Conservation (phyloP, 2,113 vertebrate genomes). For the Hemiprocne comata region DNA sequence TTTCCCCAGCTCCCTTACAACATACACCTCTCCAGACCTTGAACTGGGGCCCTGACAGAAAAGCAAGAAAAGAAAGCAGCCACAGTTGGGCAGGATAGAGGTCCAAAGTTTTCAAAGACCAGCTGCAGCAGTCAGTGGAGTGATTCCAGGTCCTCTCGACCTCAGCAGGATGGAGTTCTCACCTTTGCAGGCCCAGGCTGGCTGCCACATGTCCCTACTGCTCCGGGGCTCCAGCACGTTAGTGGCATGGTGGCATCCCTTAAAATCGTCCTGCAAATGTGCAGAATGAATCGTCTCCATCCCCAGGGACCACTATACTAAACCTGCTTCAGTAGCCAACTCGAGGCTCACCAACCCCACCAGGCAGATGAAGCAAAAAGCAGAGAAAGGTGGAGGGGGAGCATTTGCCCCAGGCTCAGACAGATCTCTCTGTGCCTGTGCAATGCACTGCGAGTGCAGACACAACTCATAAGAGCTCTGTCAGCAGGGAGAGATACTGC, state of each 20-base stretch:
- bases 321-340: background rate
- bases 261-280: background rate
- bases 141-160: background rate
- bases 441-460: fast-evolving
- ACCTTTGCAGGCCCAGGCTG: background rate
- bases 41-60: background rate
- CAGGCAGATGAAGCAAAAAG: background rate
- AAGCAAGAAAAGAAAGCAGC: background rate
- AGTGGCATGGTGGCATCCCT: background rate
- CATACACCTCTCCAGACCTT: background rate
- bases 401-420: fast-evolving
- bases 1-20: background rate
- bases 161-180: background rate
- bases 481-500: background rate
- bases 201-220: background rate
- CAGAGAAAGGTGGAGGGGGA: background rate
- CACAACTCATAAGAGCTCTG: background rate
- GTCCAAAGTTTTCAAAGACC: background rate
- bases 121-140: background rate
- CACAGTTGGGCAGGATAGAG: background rate
- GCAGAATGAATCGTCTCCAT: fast-evolving
- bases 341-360: background rate
- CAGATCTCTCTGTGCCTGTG: background rate
- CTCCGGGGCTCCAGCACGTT: background rate
- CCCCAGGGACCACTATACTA: background rate